A percentile compares a stretch with the other conserved stretches of the same genome.
These are phyloP conservation scores for Tetropium fuscum DNA, from an alignment of 2,888 invertebrate species.

Conservation along the genomic window DNA sequence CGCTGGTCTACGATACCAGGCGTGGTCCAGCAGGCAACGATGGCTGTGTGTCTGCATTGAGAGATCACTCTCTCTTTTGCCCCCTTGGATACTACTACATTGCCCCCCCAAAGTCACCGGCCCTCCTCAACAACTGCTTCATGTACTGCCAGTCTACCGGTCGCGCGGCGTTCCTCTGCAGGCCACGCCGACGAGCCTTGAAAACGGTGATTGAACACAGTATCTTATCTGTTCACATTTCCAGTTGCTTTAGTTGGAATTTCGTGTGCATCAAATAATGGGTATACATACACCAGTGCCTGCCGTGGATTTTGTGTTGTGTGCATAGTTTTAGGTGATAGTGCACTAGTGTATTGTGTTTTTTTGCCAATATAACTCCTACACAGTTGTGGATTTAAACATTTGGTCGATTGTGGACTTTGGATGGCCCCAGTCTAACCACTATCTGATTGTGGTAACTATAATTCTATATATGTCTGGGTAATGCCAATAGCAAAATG, in stretches of 20 bases:
- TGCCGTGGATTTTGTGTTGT: no score
- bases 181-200: conserved; percentile 36
- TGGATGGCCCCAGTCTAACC: no score
- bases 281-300: no score
- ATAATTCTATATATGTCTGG: no score
- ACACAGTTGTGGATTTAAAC: no score
- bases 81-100: conserved; percentile 10
- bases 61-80: conserved; percentile 27
- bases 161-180: conserved; percentile 44
- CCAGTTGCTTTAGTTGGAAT: not conserved
- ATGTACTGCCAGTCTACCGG: conserved; percentile 53
- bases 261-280: conserved; percentile 10
- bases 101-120: conserved; percentile 50
- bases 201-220: conserved; percentile 20
- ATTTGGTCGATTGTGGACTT: no score
- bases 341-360: no score
- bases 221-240: conserved; percentile 18
- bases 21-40: conserved; percentile 25
- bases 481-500: no score
- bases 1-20: conserved; percentile 22
- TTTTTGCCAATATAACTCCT: no score
- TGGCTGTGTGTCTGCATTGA: conserved; percentile 26
- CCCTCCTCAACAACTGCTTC: conserved; percentile 42
- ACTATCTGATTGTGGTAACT: no score
- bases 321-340: no score